Conservation (phyloP, 2,113 vertebrate species). For the Neogale vison region DNA sequence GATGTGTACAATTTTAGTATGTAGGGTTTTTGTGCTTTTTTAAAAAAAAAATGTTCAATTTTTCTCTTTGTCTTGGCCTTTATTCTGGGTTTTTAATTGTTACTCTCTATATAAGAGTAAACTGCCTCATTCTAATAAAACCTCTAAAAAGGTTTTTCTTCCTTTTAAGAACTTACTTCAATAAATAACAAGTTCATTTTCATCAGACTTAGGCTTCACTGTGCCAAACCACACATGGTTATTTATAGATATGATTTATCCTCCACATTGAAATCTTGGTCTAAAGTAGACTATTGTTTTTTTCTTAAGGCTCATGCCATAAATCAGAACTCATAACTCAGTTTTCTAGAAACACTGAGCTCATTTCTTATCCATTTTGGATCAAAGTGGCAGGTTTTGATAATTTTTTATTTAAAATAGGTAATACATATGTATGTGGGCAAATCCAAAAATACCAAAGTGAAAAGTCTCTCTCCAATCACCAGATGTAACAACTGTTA, state of each 20-base stretch:
- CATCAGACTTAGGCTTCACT: background rate
- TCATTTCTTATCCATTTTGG: background rate
- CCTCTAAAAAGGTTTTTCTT: conserved; percentile 11
- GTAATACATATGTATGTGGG: background rate
- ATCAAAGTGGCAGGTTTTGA: background rate
- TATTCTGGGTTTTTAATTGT: conserved; percentile 58
- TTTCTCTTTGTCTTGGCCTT: conserved; percentile 74
- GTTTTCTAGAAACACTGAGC: conserved; percentile 19
- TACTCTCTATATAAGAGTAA: background rate
- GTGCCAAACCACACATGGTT: background rate
- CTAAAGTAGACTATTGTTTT: background rate
- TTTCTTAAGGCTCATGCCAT: background rate
- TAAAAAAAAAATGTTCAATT: conserved; percentile 66
- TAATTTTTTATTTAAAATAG: conserved; percentile 4
- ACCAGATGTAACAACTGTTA: background rate
- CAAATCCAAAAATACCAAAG: background rate
- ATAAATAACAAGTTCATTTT: conserved; percentile 26
- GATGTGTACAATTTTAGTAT: conserved; percentile 80
- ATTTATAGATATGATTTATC: background rate
- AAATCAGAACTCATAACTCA: background rate
- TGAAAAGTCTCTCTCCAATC: background rate
- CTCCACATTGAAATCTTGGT: background rate
- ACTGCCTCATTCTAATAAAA: conserved; percentile 4
- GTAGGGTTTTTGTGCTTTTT: conserved; percentile 78
- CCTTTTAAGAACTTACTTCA: conserved; percentile 7